These are phyloP conservation scores for Noturus placidus DNA, from an alignment of 2,113 vertebrate species.

Conservation along the genomic window DNA sequence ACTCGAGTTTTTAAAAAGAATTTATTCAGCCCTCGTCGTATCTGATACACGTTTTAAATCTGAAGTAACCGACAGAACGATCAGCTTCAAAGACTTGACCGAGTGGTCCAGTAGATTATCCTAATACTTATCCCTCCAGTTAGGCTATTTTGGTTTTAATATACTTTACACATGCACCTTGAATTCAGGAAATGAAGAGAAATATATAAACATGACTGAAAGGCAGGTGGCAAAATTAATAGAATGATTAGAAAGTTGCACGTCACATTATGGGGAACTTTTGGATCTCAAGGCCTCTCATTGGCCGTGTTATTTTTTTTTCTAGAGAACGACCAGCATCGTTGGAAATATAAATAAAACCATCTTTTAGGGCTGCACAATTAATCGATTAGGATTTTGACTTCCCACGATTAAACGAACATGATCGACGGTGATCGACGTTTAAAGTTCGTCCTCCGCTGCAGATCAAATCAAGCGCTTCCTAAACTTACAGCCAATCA, in stretches of 20 bases:
- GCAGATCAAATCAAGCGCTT: too few species aligned
- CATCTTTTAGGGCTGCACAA: too few species aligned
- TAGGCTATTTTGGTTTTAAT: neutral
- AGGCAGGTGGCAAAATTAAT: neutral
- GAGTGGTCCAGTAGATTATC: neutral
- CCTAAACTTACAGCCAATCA: too few species aligned
- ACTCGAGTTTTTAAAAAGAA: neutral
- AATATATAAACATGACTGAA: neutral
- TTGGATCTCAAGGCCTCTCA: neutral
- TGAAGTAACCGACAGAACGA: neutral
- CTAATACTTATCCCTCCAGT: neutral
- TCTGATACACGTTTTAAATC: neutral
- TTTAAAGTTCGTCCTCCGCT: too few species aligned
- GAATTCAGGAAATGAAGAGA: neutral
- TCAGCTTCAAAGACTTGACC: neutral
- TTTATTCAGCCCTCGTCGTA: neutral
- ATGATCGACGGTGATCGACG: too few species aligned
- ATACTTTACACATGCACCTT: neutral
- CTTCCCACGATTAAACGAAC: too few species aligned
- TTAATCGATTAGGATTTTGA: too few species aligned
- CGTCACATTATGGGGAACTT: neutral
- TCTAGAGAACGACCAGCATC: neutral
- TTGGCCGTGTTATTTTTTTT: neutral
- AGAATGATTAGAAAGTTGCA: neutral
- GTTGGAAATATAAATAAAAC: neutral